These are phyloP conservation scores for Dicyrtomina minuta DNA, from an alignment of 2,888 invertebrate species.

Conservation along the genomic window DNA sequence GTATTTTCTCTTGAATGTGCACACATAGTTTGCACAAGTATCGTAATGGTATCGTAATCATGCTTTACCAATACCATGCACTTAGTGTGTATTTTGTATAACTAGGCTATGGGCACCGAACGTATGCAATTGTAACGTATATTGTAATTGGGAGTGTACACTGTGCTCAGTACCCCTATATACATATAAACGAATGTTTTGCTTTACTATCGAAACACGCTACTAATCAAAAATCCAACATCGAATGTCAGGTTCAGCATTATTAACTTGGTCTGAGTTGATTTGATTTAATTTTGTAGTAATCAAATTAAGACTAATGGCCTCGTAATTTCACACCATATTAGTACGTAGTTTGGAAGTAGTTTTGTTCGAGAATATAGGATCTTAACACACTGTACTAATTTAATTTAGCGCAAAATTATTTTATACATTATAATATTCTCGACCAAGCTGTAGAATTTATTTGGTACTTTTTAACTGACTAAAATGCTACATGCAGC, in stretches of 20 bases:
- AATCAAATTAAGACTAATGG: constrained; percentile 33
- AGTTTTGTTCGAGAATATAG: constrained; percentile 22
- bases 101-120: too few relatives aligned
- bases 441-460: constrained; percentile 15
- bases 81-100: too few relatives aligned
- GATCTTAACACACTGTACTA: constrained; percentile 28
- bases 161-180: too few relatives aligned
- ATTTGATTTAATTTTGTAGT: constrained; percentile 27
- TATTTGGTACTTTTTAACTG: constrained; percentile 21
- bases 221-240: too few relatives aligned
- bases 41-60: too few relatives aligned
- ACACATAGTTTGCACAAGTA: too few relatives aligned
- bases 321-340: constrained; percentile 33
- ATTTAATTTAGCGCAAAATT: constrained; percentile 31
- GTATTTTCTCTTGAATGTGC: too few relatives aligned
- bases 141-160: background rate
- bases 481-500: too few relatives aligned
- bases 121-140: too few relatives aligned
- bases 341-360: constrained; percentile 29
- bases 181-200: too few relatives aligned
- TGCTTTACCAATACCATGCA: too few relatives aligned
- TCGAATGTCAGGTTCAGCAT: background rate
- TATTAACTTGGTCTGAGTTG: background rate
- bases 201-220: too few relatives aligned
- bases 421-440: constrained; percentile 22